phyloP scores from a whole-genome alignment of 2,113 vertebrate species.

The Athene noctua region DNA sequence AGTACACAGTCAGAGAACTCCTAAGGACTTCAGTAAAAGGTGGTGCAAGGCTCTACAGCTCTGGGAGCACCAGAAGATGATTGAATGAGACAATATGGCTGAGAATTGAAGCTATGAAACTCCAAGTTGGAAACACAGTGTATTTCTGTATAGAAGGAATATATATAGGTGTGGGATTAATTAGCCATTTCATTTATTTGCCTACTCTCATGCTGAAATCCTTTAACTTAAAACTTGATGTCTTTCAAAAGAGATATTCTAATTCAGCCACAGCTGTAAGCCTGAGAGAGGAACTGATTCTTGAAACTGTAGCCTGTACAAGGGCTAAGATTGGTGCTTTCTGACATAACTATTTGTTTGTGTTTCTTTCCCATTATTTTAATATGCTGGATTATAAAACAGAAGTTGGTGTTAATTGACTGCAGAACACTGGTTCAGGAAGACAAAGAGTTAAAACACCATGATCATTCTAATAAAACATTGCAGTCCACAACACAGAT shows the following conservation, averaged over 20 bases:
- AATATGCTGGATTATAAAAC: background rate
- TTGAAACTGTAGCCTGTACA: background rate
- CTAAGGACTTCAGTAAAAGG: background rate
- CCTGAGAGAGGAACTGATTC: background rate
- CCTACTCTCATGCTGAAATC: background rate
- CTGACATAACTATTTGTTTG: background rate
- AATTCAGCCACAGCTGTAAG: background rate
- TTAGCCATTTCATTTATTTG: background rate
- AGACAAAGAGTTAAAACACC: slow-evolving; percentile 43
- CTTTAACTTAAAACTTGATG: background rate
- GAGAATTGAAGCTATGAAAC: background rate
- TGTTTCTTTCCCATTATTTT: background rate
- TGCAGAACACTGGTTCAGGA: background rate
- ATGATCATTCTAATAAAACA: slow-evolving; percentile 48
- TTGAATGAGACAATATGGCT: background rate
- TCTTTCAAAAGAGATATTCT: background rate
- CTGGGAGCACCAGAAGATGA: background rate
- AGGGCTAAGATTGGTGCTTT: background rate
- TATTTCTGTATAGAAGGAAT: background rate
- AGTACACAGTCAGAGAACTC: background rate
- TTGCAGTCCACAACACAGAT: slow-evolving; percentile 21
- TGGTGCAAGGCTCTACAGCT: background rate
- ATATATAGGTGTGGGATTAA: background rate
- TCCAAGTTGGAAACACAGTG: background rate
- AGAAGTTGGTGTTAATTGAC: background rate